Percentiles rank a stretch among this genome's conserved stretches.
Conservation (phyloP, 2,797 vertebrate genomes). For the Oryzias dopingdopingensis region DNA sequence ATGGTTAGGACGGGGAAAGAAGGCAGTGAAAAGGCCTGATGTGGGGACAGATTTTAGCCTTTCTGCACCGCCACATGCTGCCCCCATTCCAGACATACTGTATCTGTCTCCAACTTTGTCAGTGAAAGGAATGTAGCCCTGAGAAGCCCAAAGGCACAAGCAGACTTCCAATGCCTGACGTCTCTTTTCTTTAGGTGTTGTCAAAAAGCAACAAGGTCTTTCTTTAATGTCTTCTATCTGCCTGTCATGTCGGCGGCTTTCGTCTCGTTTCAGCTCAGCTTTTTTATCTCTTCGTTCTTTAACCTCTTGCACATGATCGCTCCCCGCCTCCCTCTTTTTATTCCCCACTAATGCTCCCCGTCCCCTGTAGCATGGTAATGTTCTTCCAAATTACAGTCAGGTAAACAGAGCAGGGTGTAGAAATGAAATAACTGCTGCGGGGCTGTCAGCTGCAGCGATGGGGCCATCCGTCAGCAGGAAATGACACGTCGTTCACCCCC, state of each 20-base stretch:
- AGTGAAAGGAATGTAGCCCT: constrained; percentile 59
- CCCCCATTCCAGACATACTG: constrained; percentile 51
- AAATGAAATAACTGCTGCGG: constrained; percentile 72
- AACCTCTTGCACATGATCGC: constrained; percentile 42
- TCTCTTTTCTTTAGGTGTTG: constrained; percentile 60
- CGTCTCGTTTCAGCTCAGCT: constrained; percentile 21
- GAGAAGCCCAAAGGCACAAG: constrained; percentile 58
- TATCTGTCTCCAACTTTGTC: constrained; percentile 57
- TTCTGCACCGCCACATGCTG: constrained; percentile 31
- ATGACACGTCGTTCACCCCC: constrained; percentile 56
- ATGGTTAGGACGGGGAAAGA: background rate
- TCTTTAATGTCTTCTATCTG: constrained; percentile 67
- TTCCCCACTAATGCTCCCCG: constrained; percentile 23
- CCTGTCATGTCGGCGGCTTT: constrained; percentile 62
- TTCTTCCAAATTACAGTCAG: constrained; percentile 71
- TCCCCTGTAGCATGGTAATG: constrained; percentile 56
- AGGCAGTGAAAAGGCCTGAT: background rate
- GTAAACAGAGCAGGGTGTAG: constrained; percentile 73
- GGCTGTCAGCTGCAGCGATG: constrained; percentile 66
- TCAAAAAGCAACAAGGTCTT: constrained; percentile 60
- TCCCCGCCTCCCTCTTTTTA: constrained; percentile 8
- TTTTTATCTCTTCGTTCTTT: constrained; percentile 39
- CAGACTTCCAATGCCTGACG: constrained; percentile 54
- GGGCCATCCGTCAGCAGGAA: constrained; percentile 72
- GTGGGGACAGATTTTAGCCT: constrained; percentile 20